Conservation (phyloP, 1,140 invertebrate species). For the Potamilus streckersoni region DNA sequence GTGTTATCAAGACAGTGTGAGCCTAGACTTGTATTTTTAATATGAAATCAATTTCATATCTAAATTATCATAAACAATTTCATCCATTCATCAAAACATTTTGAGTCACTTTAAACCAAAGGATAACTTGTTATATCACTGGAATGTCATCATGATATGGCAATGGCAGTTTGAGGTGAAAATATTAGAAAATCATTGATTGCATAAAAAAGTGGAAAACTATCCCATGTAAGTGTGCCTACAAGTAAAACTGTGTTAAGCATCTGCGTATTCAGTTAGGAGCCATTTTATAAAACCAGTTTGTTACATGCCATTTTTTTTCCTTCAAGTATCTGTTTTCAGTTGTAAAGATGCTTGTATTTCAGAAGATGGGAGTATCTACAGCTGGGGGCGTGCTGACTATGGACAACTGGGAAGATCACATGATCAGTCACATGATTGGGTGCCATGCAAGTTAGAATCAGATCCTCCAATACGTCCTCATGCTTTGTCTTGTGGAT, state of each 20-base stretch:
- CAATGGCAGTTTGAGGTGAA: too few species aligned
- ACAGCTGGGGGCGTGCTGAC: slow-evolving; percentile 83
- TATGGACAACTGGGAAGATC: slow-evolving; percentile 81
- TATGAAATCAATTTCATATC: too few species aligned
- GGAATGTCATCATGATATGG: too few species aligned
- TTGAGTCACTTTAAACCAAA: too few species aligned
- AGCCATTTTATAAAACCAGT: neutral
- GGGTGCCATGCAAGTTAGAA: slow-evolving; percentile 16
- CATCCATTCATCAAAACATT: too few species aligned
- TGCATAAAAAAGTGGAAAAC: neutral
- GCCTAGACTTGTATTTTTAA: too few species aligned
- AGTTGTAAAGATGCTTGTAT: slow-evolving; percentile 10
- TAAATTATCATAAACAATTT: too few species aligned
- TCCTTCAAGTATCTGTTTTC: neutral
- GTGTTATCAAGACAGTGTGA: too few species aligned
- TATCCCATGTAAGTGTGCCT: neutral
- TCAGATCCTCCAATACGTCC: slow-evolving; percentile 70
- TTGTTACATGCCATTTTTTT: too few species aligned
- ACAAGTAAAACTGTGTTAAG: neutral
- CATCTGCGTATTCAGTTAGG: neutral
- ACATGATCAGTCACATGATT: slow-evolving; percentile 51
- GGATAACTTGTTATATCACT: too few species aligned
- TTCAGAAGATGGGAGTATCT: slow-evolving; percentile 69
- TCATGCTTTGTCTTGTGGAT: slow-evolving; percentile 74
- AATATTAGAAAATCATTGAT: neutral